Evolutionary conservation across 1,140 invertebrate genomes (phyloP).

Genomic region (Coptotermes formosanus): DNA sequence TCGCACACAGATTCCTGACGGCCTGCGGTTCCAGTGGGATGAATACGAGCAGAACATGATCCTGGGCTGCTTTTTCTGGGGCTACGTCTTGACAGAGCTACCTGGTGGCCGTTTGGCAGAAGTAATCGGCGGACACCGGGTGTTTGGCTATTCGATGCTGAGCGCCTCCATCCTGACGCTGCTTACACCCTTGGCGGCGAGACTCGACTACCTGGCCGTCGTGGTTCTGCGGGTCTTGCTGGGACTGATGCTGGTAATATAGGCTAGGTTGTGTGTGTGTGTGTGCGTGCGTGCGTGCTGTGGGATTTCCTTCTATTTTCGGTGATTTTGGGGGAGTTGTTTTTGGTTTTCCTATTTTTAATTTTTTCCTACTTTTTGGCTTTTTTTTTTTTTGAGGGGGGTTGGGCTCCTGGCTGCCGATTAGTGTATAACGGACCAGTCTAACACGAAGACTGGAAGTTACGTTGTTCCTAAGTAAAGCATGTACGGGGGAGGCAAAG

Average conservation of each 20-base stretch:
- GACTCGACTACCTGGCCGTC: conserved; percentile 59
- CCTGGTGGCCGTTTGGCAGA: conserved; percentile 84
- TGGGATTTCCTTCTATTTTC: too few relatives aligned
- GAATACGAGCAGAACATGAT: conserved; percentile 73
- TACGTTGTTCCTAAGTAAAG: too few relatives aligned
- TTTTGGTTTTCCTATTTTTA: too few relatives aligned
- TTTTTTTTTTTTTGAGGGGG: too few relatives aligned
- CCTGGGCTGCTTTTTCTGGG: conserved; percentile 86
- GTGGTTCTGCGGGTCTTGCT: conserved; percentile 63
- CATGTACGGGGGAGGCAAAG: too few relatives aligned
- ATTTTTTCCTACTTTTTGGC: too few relatives aligned
- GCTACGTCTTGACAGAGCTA: conserved; percentile 83
- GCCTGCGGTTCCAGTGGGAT: conserved; percentile 63
- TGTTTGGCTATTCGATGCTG: conserved; percentile 84
- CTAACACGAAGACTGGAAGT: too few relatives aligned
- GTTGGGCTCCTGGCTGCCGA: too few relatives aligned
- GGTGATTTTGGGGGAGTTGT: too few relatives aligned
- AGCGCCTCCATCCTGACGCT: conserved; percentile 78
- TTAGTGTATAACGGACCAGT: too few relatives aligned
- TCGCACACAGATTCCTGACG: background rate
- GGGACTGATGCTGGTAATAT: conserved; percentile 69
- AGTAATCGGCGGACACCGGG: conserved; percentile 72
- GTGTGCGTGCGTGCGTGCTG: too few relatives aligned
- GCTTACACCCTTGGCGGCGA: conserved; percentile 73
- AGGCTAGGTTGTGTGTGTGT: too few relatives aligned